These are phyloP conservation scores for Enteromius unitaeniatus DNA, from an alignment of 2,797 vertebrate species.

Conservation along the genomic window DNA sequence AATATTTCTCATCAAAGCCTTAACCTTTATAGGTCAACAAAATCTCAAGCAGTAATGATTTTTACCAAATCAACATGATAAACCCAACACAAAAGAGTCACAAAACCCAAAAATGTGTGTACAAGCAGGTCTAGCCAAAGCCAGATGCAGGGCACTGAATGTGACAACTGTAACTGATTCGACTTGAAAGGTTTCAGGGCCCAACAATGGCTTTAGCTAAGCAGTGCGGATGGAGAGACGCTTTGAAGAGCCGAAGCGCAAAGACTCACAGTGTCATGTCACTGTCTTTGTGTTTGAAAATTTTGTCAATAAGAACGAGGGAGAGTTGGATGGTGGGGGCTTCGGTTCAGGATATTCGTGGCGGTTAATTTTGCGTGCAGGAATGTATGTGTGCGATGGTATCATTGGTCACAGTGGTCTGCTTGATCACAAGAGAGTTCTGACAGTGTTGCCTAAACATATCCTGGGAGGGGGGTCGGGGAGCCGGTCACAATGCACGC, in stretches of 20 bases:
- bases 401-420: conserved; percentile 19
- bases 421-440: conserved; percentile 52
- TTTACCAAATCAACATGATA: not conserved
- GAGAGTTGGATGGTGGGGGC: not conserved
- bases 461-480: conserved; percentile 13
- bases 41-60: not conserved
- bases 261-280: conserved; percentile 52
- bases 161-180: conserved; percentile 60
- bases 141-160: conserved; percentile 28
- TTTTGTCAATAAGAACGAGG: conserved; percentile 23
- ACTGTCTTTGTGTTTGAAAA: conserved; percentile 31
- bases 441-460: conserved; percentile 52
- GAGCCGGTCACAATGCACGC: conserved; percentile 28
- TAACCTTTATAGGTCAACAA: not conserved
- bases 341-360: conserved; percentile 30
- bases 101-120: conserved; percentile 1
- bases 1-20: not conserved
- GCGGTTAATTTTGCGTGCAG: conserved; percentile 44
- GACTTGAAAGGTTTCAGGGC: conserved; percentile 54
- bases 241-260: conserved; percentile 55
- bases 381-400: conserved; percentile 44
- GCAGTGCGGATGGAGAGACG: conserved; percentile 13
- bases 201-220: conserved; percentile 59
- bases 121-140: conserved; percentile 21
- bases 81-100: conserved; percentile 15